These are phyloP conservation scores for Cassiopea xamachana DNA, from an alignment of 30 jellyfish, hydroid and myxozoan genomes.

Conservation along the genomic window DNA sequence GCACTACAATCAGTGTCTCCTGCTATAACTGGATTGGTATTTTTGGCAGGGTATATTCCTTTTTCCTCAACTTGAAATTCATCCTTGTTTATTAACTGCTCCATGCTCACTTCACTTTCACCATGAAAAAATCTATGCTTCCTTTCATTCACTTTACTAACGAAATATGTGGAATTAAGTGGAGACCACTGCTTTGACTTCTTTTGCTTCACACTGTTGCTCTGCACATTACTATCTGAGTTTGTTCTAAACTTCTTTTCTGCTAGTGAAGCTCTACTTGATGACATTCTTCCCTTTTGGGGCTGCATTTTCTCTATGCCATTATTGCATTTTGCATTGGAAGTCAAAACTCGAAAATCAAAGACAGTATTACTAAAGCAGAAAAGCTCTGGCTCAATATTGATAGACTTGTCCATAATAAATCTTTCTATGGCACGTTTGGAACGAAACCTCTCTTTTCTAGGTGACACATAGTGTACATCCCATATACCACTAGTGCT, in stretches of 20 bases:
- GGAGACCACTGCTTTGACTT: no score
- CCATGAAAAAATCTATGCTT: no score
- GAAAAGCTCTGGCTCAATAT: neutral
- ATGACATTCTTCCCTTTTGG: neutral
- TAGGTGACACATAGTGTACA: conserved; percentile 43
- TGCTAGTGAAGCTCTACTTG: neutral
- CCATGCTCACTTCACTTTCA: no score
- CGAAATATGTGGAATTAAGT: no score
- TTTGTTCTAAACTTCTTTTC: neutral
- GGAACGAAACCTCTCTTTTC: conserved; percentile 31
- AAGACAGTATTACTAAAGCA: neutral
- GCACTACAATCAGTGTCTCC: no score
- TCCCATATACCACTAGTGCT: conserved; percentile 55
- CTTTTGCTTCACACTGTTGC: neutral
- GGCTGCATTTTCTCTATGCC: neutral
- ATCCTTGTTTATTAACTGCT: no score
- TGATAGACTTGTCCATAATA: neutral
- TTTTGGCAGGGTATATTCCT: no score
- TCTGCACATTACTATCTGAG: neutral
- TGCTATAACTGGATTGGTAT: no score
- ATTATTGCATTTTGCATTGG: no score
- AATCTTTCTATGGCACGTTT: conserved; percentile 30
- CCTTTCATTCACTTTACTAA: no score
- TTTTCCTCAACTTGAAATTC: no score
- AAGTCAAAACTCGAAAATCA: neutral